Percentiles rank a stretch among this genome's conserved stretches.
Evolutionary conservation across 2,797 vertebrate species (phyloP).

Genomic region (Tolypeutes matacus): DNA sequence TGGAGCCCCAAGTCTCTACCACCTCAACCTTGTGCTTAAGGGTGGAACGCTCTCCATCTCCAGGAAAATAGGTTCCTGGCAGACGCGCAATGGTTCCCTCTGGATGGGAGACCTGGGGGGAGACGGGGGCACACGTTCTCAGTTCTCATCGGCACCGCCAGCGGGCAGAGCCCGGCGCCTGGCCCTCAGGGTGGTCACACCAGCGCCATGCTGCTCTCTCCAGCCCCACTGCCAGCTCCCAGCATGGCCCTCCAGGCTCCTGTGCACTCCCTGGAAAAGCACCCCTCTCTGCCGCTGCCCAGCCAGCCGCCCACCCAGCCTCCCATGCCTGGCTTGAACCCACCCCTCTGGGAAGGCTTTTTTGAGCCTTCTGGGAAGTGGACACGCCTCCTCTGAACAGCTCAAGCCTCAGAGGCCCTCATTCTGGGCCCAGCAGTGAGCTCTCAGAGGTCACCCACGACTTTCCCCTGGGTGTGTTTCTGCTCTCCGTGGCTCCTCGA

Average conservation of each 20-base stretch:
- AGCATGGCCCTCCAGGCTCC: background rate
- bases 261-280: background rate
- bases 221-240: background rate
- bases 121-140: background rate
- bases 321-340: background rate
- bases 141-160: background rate
- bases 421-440: background rate
- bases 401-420: background rate
- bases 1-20: background rate
- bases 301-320: background rate
- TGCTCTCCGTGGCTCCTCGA: background rate
- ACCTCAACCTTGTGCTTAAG: background rate
- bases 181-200: background rate
- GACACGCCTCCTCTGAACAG: background rate
- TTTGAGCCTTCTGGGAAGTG: background rate
- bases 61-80: background rate
- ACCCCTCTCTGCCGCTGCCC: too few species aligned
- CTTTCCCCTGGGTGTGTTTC: background rate
- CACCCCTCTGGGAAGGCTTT: background rate
- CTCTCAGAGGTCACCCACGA: accelerated
- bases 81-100: background rate
- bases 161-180: background rate
- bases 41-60: background rate
- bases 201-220: background rate
- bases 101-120: background rate